Evolutionary conservation across 2,888 invertebrate genomes (phyloP), one percentile per base, ranked within the genome.

Genomic region (Rotaria socialis): DNA sequence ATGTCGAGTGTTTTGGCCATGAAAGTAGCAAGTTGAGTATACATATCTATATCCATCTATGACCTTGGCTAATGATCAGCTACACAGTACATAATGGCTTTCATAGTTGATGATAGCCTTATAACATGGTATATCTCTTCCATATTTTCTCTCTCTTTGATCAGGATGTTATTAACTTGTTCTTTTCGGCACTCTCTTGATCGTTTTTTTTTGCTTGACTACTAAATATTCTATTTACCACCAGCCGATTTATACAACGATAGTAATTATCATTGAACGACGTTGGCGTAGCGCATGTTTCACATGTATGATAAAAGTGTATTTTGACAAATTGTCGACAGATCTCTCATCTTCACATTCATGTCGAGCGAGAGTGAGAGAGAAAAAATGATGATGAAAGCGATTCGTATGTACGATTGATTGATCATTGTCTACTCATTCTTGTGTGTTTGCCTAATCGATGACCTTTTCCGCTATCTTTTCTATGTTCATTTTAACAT

Each of bases 351-450:
- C 16, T 55, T 16, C 24, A 35, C 14, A 16, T 67, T 19, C 4
- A 67, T 16, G 35, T 67, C 35, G 14, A 6, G 35, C 19, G 6
- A 19, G 5, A 67, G 22, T 6, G 2, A 19, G 2, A 67, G 56
- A 5, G 7, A 7, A 35, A 35, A 67, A 67, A 41, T 19, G 3
- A 67, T 67, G 67, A 67, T 67, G 35, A 67, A 35, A 67, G 67
- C 16, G 19, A 67, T 67, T 35, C 16, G 27, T 67, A 19, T 35
- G 67, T 35, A 35, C 27, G 35, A 67, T 35, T 67, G 67, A 67
- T 67, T 67, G 67, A 67, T 67, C 67, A 67, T 35, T 67, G 67
- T 67, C 67, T 67, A 35, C 35, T 67, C 35, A 27, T 67, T 27
- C 35, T 67, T 27, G 67, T 19, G 22, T 55, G 7, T 22, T 55